phyloP scores from a whole-genome alignment of 2,888 invertebrate species.

The Teinopalpus imperialis region DNA sequence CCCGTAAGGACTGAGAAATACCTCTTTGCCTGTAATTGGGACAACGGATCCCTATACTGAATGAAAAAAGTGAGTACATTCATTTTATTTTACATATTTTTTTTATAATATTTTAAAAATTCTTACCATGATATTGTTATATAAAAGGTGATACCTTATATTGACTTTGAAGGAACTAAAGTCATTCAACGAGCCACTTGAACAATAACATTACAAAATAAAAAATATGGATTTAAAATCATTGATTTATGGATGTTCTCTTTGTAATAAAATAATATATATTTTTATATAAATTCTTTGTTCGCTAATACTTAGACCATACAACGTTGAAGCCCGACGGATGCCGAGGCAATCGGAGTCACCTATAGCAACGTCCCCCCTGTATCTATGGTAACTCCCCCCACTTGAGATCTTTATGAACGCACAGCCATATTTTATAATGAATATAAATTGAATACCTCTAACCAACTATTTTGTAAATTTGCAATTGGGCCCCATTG shows the following conservation, averaged over 20 bases:
- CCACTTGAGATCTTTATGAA: slow-evolving; percentile 61
- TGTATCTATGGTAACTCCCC: slow-evolving; percentile 62
- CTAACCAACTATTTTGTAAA: slow-evolving; percentile 49
- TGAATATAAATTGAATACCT: slow-evolving; percentile 51
- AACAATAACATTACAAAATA: too few species aligned
- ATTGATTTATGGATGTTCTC: slow-evolving; percentile 1
- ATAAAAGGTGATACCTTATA: too few species aligned
- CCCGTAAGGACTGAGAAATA: too few species aligned
- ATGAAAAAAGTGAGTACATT: too few species aligned
- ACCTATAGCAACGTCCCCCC: slow-evolving; percentile 64
- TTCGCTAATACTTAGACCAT: slow-evolving; percentile 32
- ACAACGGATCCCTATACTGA: too few species aligned
- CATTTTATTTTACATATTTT: too few species aligned
- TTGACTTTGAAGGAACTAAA: too few species aligned
- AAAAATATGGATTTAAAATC: background rate
- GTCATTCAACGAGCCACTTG: too few species aligned
- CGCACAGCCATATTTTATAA: slow-evolving; percentile 53
- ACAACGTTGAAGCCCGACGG: slow-evolving; percentile 38
- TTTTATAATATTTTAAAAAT: too few species aligned
- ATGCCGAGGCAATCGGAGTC: slow-evolving; percentile 62
- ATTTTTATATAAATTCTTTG: slow-evolving; percentile 17
- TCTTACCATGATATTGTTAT: too few species aligned
- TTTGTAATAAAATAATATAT: slow-evolving; percentile 3
- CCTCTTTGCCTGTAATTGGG: too few species aligned
- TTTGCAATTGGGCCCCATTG: slow-evolving; percentile 42